Percentiles rank a stretch among this genome's conserved stretches.
Evolutionary conservation across 2,888 invertebrate species (phyloP).

Genomic region (Axea sp.): DNA sequence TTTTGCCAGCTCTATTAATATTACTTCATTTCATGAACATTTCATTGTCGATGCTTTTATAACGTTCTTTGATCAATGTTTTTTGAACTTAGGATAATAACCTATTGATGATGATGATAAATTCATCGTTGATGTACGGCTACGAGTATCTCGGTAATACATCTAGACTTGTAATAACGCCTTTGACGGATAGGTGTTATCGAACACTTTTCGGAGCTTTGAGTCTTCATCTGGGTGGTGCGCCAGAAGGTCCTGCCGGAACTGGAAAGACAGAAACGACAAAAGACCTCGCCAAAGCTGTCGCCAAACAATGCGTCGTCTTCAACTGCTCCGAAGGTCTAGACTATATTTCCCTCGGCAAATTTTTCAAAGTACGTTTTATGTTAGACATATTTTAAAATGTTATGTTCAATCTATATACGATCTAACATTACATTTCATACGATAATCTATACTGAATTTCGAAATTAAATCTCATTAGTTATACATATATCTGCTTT

Average conservation of each 20-base stretch:
- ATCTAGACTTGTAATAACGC: conserved; percentile 93
- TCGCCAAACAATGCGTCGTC: conserved; percentile 85
- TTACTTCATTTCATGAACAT: too few relatives aligned
- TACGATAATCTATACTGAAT: too few relatives aligned
- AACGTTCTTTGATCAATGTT: too few relatives aligned
- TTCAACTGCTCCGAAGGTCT: conserved; percentile 85
- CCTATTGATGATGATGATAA: conserved; percentile 81
- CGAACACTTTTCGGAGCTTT: conserved; percentile 84
- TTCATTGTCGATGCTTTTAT: too few relatives aligned
- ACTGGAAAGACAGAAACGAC: conserved; percentile 82
- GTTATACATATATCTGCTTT: too few relatives aligned
- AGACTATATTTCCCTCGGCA: conserved; percentile 84
- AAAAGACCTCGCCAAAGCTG: conserved; percentile 85
- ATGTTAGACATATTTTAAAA: too few relatives aligned
- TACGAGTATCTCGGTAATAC: conserved; percentile 97
- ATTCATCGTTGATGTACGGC: conserved; percentile 82
- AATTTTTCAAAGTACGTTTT: conserved; percentile 80
- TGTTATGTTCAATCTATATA: too few relatives aligned
- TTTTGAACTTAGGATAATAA: conserved; percentile 77
- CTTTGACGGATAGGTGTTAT: conserved; percentile 94
- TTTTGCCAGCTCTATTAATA: too few relatives aligned
- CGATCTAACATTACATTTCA: too few relatives aligned
- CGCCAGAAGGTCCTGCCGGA: conserved; percentile 79
- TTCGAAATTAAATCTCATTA: too few relatives aligned
- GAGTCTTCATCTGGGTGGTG: conserved; percentile 81